These are phyloP conservation scores for Melanophora roralis DNA, from an alignment of 2,888 invertebrate genomes.

Conservation along the genomic window DNA sequence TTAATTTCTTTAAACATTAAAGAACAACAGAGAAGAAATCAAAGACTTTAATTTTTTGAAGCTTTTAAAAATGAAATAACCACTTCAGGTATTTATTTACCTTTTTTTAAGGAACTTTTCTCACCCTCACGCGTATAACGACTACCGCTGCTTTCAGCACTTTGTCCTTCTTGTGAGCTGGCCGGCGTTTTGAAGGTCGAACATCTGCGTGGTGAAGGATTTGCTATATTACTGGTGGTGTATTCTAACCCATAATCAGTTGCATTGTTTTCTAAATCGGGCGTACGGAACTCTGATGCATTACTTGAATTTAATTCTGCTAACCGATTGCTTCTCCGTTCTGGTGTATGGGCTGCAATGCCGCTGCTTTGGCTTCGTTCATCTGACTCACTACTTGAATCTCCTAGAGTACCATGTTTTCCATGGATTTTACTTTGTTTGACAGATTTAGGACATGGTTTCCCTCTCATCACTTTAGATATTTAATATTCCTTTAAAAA, in stretches of 20 bases:
- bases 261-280: conserved; percentile 41
- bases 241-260: conserved; percentile 64
- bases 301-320: not conserved
- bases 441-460: conserved; percentile 8
- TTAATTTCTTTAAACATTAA: too few species aligned
- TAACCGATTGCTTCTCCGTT: not conserved
- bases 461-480: not conserved
- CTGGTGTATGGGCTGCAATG: not conserved
- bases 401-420: conserved; percentile 4
- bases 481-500: not conserved
- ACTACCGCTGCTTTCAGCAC: not conserved
- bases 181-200: conserved; percentile 61
- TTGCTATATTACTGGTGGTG: conserved; percentile 40
- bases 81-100: too few species aligned
- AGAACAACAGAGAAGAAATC: too few species aligned
- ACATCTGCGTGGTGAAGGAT: conserved; percentile 34
- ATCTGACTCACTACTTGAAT: not conserved
- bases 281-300: conserved; percentile 40
- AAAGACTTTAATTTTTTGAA: too few species aligned
- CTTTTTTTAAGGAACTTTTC: not conserved
- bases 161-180: not conserved
- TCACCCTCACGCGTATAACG: too few species aligned
- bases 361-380: not conserved
- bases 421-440: conserved; percentile 9
- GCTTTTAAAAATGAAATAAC: too few species aligned